These are phyloP conservation scores for Zaprionus ghesquierei DNA, from an alignment of 1,140 invertebrate species.

Conservation along the genomic window DNA sequence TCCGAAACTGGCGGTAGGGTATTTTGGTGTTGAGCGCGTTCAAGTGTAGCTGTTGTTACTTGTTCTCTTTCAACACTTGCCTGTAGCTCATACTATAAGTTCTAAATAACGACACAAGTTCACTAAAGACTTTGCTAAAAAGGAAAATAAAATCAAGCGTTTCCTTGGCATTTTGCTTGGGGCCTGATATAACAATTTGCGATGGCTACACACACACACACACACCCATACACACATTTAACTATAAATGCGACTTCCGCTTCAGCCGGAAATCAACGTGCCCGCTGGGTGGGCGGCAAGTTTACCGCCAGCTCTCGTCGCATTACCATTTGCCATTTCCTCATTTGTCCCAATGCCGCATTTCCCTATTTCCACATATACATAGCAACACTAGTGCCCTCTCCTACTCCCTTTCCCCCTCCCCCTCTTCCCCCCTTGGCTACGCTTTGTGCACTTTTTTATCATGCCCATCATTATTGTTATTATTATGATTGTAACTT, in stretches of 20 bases:
- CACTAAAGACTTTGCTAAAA: not conserved
- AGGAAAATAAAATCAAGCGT: constrained; percentile 55
- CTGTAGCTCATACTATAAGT: not conserved
- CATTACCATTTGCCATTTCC: not conserved
- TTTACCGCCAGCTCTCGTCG: not conserved
- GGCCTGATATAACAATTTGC: constrained; percentile 57
- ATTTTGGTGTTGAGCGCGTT: too few species aligned
- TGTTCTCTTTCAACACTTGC: too few species aligned
- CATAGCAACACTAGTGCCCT: not conserved
- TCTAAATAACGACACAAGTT: not conserved
- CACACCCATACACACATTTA: constrained; percentile 2
- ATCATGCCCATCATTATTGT: constrained; percentile 52
- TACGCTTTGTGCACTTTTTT: not conserved
- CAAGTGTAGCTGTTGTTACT: not conserved
- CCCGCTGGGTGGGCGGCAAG: constrained; percentile 1
- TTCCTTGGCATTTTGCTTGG: constrained; percentile 48
- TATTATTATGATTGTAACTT: constrained; percentile 58
- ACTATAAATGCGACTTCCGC: constrained; percentile 54
- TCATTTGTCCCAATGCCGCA: not conserved
- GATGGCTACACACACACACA: constrained; percentile 36
- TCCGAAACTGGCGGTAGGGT: too few species aligned
- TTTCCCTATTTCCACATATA: not conserved
- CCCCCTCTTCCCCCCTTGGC: not conserved
- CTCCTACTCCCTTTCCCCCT: too few species aligned
- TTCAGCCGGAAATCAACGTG: constrained; percentile 51